Conservation (phyloP, 2,113 vertebrate species). For the Urocolius indicus region DNA sequence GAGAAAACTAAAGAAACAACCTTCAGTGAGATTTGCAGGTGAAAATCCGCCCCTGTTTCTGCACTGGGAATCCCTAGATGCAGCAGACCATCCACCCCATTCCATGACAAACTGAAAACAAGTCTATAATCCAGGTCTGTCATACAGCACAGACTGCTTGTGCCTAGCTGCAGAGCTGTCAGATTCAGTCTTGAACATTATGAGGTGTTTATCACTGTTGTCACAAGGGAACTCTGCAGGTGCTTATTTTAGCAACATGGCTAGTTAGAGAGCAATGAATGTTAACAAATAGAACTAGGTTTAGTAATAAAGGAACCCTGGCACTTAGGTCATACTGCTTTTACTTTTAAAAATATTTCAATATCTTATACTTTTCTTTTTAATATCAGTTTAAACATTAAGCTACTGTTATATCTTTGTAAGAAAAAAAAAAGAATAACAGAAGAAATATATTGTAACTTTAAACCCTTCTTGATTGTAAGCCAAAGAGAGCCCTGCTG, state of each 20-base stretch:
- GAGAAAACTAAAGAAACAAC: neutral
- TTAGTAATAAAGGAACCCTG: neutral
- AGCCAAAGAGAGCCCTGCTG: neutral
- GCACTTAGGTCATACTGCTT: neutral
- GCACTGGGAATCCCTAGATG: neutral
- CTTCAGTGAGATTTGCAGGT: neutral
- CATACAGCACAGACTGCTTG: neutral
- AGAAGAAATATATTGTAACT: neutral
- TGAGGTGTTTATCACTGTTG: neutral
- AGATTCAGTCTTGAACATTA: neutral
- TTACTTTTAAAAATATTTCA: neutral
- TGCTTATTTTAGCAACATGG: neutral
- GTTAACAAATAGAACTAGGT: neutral
- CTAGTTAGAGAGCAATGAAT: neutral
- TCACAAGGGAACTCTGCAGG: neutral
- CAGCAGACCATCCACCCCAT: neutral
- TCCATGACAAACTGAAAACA: neutral
- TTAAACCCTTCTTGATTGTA: neutral
- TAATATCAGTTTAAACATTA: neutral
- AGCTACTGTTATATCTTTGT: neutral
- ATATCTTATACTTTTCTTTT: fast-evolving
- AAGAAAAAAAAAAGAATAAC: neutral
- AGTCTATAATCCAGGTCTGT: neutral
- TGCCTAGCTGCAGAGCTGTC: neutral
- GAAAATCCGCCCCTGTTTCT: neutral